These are phyloP conservation scores for Metellina segmentata DNA, from an alignment of 2,888 invertebrate species.

Conservation along the genomic window DNA sequence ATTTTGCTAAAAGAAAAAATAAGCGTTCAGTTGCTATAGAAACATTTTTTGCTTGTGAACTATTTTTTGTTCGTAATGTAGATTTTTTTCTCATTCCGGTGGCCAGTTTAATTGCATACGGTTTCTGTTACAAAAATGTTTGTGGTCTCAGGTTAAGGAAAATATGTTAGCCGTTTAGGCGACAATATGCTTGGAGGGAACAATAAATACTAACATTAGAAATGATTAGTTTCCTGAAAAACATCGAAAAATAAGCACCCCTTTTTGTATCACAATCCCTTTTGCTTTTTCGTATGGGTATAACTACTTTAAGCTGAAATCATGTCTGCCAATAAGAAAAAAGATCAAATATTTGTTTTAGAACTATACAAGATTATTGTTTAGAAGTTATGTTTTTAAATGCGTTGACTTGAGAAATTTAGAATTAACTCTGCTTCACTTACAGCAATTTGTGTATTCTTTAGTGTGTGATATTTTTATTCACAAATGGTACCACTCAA, in stretches of 20 bases:
- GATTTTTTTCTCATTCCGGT: background rate
- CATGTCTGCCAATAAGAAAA: too few relatives aligned
- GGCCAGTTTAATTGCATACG: constrained; percentile 16
- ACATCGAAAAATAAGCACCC: background rate
- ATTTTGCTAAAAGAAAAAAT: constrained; percentile 4
- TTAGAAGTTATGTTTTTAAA: too few relatives aligned
- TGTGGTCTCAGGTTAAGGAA: background rate
- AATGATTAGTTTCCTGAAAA: background rate
- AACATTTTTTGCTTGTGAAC: background rate
- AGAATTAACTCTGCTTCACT: too few relatives aligned
- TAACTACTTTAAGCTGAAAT: too few relatives aligned
- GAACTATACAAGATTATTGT: background rate
- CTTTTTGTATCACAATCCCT: too few relatives aligned
- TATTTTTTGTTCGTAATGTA: background rate
- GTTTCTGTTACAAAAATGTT: constrained; percentile 37
- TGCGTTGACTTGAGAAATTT: background rate
- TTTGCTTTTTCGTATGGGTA: too few relatives aligned
- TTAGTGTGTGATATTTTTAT: too few relatives aligned
- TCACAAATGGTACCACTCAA: too few relatives aligned
- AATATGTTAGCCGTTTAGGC: background rate
- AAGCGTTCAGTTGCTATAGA: constrained; percentile 13
- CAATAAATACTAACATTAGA: background rate
- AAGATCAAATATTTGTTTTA: too few relatives aligned
- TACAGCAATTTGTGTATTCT: too few relatives aligned
- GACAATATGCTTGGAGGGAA: background rate